Evolutionary conservation across 2,113 vertebrate genomes (phyloP).

Genomic region (Eleginops maclovinus): DNA sequence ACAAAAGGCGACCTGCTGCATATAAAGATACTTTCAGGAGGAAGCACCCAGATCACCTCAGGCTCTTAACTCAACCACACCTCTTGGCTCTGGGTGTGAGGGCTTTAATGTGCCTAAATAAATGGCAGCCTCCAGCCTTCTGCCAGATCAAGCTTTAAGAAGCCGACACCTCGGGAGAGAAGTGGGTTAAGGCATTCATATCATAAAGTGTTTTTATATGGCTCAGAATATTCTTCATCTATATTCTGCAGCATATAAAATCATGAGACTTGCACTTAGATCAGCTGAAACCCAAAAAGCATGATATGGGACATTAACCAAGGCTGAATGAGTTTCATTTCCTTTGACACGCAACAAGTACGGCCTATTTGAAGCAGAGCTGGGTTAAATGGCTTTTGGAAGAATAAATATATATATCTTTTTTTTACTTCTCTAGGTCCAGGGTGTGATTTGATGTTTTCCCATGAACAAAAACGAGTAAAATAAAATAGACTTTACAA

Average conservation of each 20-base stretch:
- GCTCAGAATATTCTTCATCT: slow-evolving; percentile 38
- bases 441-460: neutral
- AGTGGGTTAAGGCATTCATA: slow-evolving; percentile 14
- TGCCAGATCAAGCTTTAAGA: slow-evolving; percentile 53
- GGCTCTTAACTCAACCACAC: slow-evolving; percentile 76
- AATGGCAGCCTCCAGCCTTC: slow-evolving; percentile 45
- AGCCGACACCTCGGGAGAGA: slow-evolving; percentile 53
- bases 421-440: neutral
- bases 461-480: neutral
- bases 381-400: slow-evolving; percentile 33
- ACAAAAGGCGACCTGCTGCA: slow-evolving; percentile 69
- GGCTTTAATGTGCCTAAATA: slow-evolving; percentile 68
- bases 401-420: too few species aligned
- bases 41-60: slow-evolving; percentile 58
- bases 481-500: neutral
- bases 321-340: slow-evolving; percentile 39
- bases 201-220: slow-evolving; percentile 50
- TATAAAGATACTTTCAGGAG: slow-evolving; percentile 69
- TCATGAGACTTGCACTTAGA: slow-evolving; percentile 49
- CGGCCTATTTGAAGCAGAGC: slow-evolving; percentile 11
- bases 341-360: slow-evolving; percentile 48
- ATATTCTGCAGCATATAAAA: slow-evolving; percentile 31
- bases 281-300: slow-evolving; percentile 38
- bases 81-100: slow-evolving; percentile 53
- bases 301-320: slow-evolving; percentile 40